phyloP scores from a whole-genome alignment of 2,113 vertebrate species.

The Mastomys natalensis region DNA sequence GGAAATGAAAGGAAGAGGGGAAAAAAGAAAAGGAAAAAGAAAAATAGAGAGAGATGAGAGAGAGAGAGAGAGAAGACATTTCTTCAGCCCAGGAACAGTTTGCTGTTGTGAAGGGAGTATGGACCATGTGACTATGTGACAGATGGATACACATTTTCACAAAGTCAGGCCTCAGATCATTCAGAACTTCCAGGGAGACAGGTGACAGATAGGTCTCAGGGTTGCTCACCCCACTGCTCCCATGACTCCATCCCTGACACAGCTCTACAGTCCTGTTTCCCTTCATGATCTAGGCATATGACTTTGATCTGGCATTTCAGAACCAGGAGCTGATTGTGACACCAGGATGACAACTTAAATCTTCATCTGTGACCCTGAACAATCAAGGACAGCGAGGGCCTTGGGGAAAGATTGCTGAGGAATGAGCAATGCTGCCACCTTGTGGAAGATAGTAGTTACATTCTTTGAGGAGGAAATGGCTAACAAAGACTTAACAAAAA shows the following conservation, averaged over 20 bases:
- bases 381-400: neutral
- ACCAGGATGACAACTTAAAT: neutral
- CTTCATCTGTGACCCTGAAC: neutral
- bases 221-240: neutral
- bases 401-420: neutral
- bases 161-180: neutral
- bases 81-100: neutral
- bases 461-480: neutral
- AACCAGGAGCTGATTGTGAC: neutral
- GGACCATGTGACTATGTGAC: neutral
- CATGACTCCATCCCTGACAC: neutral
- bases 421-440: conserved; percentile 73
- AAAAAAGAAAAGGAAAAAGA: neutral
- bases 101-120: neutral
- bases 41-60: too few species aligned
- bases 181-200: neutral
- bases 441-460: conserved; percentile 58
- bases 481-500: neutral
- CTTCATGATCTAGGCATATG: neutral
- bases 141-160: conserved; percentile 4
- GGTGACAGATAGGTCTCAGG: neutral
- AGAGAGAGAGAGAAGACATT: neutral
- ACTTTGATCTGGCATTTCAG: conserved; percentile 1
- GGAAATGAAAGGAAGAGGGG: neutral
- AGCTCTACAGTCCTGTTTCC: neutral